Percentiles rank a stretch among this genome's conserved stretches.
These are phyloP conservation scores for Myotis planiceps DNA, from an alignment of 2,797 vertebrate species.

Conservation along the genomic window DNA sequence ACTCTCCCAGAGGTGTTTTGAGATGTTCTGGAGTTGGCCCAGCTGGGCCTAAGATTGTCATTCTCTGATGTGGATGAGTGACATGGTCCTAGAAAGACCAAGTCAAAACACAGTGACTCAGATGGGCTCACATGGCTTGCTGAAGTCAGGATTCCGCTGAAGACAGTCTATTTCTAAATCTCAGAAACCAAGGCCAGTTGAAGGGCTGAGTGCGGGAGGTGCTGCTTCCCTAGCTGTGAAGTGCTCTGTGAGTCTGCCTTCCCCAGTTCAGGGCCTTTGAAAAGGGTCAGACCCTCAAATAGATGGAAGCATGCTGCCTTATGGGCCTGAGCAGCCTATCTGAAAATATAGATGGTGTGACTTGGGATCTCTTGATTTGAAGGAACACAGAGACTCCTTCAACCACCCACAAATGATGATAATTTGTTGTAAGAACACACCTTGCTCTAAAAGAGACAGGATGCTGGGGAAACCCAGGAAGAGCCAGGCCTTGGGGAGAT, in stretches of 20 bases:
- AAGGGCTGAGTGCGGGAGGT: not conserved
- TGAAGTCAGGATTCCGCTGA: not conserved
- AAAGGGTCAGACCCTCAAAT: no score
- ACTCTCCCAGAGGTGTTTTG: not conserved
- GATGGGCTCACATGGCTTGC: not conserved
- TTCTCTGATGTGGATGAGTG: not conserved
- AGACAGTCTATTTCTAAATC: not conserved
- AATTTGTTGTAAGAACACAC: not conserved
- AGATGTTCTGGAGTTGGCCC: not conserved
- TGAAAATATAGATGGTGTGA: not conserved
- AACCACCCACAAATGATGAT: not conserved
- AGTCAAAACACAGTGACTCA: not conserved
- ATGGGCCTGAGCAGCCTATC: not conserved
- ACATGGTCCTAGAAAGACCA: not conserved
- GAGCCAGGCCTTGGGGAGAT: not conserved
- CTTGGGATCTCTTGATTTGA: not conserved
- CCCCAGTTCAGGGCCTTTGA: not conserved
- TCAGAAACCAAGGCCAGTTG: not conserved
- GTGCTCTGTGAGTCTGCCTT: not conserved
- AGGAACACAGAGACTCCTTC: not conserved
- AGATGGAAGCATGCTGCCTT: not conserved
- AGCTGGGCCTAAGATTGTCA: not conserved
- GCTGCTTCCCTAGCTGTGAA: not conserved
- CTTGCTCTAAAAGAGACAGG: not conserved
- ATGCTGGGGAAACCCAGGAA: not conserved